Percentiles rank a stretch among this genome's conserved stretches.
phyloP scores from a whole-genome alignment of 2,888 invertebrate species.

The Conomelus anceps region DNA sequence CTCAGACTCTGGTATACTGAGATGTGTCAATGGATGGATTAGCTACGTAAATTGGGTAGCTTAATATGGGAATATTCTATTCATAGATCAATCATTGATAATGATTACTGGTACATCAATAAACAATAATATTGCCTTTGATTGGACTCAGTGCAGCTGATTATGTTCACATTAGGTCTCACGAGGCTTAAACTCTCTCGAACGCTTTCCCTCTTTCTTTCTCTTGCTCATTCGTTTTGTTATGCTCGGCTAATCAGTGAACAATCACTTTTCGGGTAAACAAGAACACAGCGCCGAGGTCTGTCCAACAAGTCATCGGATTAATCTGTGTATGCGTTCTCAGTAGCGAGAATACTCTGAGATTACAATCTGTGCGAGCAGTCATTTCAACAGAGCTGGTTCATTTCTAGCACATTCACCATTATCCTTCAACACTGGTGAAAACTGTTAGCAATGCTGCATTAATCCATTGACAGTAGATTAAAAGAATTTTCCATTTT shows the following conservation, averaged over 20 bases:
- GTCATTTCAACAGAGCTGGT: neutral
- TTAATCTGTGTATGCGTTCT: neutral
- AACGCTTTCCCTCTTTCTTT: neutral
- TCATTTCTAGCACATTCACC: neutral
- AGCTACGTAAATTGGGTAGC: too few species aligned
- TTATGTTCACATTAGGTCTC: neutral
- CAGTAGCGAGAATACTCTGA: neutral
- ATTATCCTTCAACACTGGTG: neutral
- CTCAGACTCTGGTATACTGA: too few species aligned
- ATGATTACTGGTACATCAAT: neutral
- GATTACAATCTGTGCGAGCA: neutral
- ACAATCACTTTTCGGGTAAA: neutral
- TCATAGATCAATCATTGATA: neutral
- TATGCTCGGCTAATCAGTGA: neutral
- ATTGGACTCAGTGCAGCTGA: neutral
- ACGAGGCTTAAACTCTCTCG: neutral
- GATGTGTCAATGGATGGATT: too few species aligned
- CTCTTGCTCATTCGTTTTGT: neutral
- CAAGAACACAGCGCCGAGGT: neutral
- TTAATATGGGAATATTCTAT: neutral
- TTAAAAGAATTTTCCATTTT: neutral
- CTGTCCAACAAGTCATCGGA: neutral
- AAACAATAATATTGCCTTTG: neutral
- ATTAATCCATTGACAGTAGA: neutral
- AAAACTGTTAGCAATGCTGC: neutral